Base-by-base conservation (phyloP, 2,797 vertebrate genomes). In the Labeo calbasu region DNA sequence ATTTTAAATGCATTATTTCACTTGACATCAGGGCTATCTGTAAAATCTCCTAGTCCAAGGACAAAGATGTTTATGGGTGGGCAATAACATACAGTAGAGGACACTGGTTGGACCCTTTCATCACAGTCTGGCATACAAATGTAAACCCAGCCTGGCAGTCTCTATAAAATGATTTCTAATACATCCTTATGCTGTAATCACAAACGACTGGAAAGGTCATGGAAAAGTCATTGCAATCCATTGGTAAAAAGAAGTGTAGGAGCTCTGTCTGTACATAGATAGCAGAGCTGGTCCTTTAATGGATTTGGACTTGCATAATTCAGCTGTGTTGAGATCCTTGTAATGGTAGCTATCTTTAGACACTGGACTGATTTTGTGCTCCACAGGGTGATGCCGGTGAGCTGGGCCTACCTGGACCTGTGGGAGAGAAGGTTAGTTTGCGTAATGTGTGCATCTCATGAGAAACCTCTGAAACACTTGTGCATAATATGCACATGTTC, bases 331-430 rank as follows among this genome's bases (percentile, higher is more conserved):
- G 81, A 85, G 59, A 55, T 83, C 63, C 50, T 57, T 81, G 77
- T 83, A 83, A 86, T 87, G 73, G 68, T 65, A 82, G 63, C 77
- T 80, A 78, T 79, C 69, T 69, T 84, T 88, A 87, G 85, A 89
- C 79, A 48, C 40, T 86, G 69, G 61, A 65, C 69, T 48, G 0
- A 51, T 76, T 48, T 87, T 87, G 86, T 85, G n/a, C 12, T 65
- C 90, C 79, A 36, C 15, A 98, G 97, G 97, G 97, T 0, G 94
- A 96, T 48, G 19, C 94, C 10, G 97, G 97, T 0, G 95, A 96
- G 77, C 89, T 96, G 0, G 97, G 97, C 84, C 95, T 97, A 79
- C 96, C 96, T 0, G 97, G 97, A 91, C 91, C 94, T 1, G 91
- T 93, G 0, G 97, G 97, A 92, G 84, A 93, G 86, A 97, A 97